Percentiles rank a stretch among this genome's conserved stretches.
Evolutionary conservation across 2,888 invertebrate genomes (phyloP).

Genomic region (Synergus umbraculus): DNA sequence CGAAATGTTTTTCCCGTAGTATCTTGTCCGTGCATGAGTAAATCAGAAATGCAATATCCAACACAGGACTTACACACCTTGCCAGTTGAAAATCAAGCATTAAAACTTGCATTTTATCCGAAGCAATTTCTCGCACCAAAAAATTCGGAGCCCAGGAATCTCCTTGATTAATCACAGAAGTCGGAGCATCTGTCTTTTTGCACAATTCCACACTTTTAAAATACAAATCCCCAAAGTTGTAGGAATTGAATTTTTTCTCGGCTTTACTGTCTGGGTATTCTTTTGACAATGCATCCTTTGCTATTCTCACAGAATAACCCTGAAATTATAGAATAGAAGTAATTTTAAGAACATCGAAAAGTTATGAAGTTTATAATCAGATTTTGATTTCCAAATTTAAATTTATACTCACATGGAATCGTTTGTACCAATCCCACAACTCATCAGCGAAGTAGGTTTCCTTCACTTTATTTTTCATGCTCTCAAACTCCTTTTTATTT

Average conservation of each 20-base stretch:
- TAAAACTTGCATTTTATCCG: slow-evolving; percentile 76
- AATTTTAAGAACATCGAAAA: too few relatives aligned
- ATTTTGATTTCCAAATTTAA: slow-evolving; percentile 38
- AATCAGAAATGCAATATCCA: slow-evolving; percentile 82
- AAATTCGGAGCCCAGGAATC: slow-evolving; percentile 90
- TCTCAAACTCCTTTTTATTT: slow-evolving; percentile 71
- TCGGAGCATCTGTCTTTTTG: slow-evolving; percentile 67
- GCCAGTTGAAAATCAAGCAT: slow-evolving; percentile 86
- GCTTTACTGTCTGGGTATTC: slow-evolving; percentile 82
- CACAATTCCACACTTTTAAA: slow-evolving; percentile 78
- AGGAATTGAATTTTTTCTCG: slow-evolving; percentile 79
- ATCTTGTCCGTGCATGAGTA: slow-evolving; percentile 82
- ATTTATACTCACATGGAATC: slow-evolving; percentile 65
- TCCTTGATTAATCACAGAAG: slow-evolving; percentile 83
- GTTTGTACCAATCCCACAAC: slow-evolving; percentile 70
- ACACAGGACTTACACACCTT: slow-evolving; percentile 79
- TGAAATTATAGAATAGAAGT: slow-evolving; percentile 41
- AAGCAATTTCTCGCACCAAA: slow-evolving; percentile 77
- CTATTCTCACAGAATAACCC: slow-evolving; percentile 69
- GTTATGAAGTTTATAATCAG: too few relatives aligned
- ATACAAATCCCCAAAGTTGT: slow-evolving; percentile 79
- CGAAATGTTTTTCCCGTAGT: slow-evolving; percentile 80
- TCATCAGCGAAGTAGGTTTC: slow-evolving; percentile 70
- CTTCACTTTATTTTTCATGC: slow-evolving; percentile 57
- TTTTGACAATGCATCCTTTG: slow-evolving; percentile 82